Conservation (phyloP, 2,113 vertebrate genomes). For the Grallaria varia region DNA sequence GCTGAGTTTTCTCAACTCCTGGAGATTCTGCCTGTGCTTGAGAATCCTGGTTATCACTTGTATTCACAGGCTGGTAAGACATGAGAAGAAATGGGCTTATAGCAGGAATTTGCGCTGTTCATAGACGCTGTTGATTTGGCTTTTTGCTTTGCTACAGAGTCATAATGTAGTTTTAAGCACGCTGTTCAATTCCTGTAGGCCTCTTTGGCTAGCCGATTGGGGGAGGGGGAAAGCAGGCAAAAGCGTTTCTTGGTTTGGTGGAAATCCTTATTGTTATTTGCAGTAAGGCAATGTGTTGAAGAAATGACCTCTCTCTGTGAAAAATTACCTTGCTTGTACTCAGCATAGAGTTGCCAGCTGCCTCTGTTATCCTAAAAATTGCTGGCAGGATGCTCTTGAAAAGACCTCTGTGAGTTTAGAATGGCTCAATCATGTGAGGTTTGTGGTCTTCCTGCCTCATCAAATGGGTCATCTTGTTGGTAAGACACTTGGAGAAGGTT, state of each 20-base stretch:
- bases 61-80: neutral
- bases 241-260: neutral
- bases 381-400: neutral
- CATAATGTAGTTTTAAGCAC: neutral
- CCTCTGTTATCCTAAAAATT: neutral
- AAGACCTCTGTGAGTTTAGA: neutral
- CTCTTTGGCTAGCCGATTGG: neutral
- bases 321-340: neutral
- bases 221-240: neutral
- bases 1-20: neutral
- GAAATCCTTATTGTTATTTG: neutral
- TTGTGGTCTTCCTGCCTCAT: neutral
- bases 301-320: neutral
- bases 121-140: neutral
- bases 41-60: neutral
- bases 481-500: neutral
- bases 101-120: neutral
- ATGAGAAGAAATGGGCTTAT: neutral
- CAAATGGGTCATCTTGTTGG: neutral
- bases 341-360: neutral
- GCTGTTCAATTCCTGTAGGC: neutral
- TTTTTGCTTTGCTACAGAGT: neutral
- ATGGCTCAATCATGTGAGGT: neutral
- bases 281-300: neutral
- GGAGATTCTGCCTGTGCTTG: neutral